Percentiles rank a stretch among this genome's conserved stretches.
These are phyloP conservation scores for Andricus grossulariae DNA, from an alignment of 1,140 invertebrate species.

Conservation along the genomic window DNA sequence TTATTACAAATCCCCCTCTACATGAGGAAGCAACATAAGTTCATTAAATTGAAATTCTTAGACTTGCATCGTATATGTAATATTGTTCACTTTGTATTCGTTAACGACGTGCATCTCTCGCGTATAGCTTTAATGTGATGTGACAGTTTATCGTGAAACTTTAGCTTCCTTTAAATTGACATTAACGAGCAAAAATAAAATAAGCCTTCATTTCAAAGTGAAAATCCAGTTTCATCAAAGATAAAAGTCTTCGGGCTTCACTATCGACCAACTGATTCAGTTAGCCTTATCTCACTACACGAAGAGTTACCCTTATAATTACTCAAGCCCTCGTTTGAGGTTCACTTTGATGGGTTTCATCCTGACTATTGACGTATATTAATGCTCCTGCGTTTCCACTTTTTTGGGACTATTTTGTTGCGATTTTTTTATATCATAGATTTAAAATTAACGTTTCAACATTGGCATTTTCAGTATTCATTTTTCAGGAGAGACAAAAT, in stretches of 20 bases:
- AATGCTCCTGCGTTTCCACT: too few relatives aligned
- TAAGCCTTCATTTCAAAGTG: conserved; percentile 22
- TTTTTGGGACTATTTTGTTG: too few relatives aligned
- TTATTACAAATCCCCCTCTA: too few relatives aligned
- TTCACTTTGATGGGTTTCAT: too few relatives aligned
- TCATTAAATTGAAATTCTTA: neutral
- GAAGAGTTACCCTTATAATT: conserved; percentile 16
- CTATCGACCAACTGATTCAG: neutral
- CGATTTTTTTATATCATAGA: too few relatives aligned
- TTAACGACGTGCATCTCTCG: neutral
- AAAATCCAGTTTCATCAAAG: conserved; percentile 14
- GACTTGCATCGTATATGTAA: neutral
- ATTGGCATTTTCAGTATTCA: too few relatives aligned
- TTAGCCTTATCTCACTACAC: conserved; percentile 20
- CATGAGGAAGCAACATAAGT: too few relatives aligned
- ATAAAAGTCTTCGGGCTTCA: conserved; percentile 8
- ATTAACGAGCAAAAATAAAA: conserved; percentile 15
- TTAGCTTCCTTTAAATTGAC: conserved; percentile 2
- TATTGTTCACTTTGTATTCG: neutral
- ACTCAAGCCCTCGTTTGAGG: too few relatives aligned
- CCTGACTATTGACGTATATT: too few relatives aligned
- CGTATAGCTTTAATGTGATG: neutral
- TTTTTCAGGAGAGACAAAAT: too few relatives aligned
- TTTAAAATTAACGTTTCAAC: too few relatives aligned
- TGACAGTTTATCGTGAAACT: neutral